phyloP scores from a whole-genome alignment of 2,888 invertebrate species.

The Melanchra persicariae region DNA sequence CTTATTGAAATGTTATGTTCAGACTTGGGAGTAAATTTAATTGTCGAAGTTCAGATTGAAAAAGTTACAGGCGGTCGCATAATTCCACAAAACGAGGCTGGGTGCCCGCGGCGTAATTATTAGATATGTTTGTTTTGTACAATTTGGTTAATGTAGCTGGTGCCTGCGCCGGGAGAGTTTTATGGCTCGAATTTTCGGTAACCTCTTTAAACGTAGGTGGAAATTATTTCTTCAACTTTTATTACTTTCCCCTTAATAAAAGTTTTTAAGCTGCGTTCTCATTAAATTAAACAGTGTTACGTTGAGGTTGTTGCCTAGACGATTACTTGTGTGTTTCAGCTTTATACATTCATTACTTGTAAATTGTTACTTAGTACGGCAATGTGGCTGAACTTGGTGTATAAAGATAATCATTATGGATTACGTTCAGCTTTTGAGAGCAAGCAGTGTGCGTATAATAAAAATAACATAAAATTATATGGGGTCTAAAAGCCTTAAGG shows the following conservation, averaged over 20 bases:
- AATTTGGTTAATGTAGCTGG: conserved; percentile 86
- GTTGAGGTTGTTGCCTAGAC: conserved; percentile 50
- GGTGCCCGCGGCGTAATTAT: conserved; percentile 82
- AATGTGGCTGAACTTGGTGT: conserved; percentile 47
- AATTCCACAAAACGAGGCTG: conserved; percentile 83
- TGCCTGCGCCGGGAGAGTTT: conserved; percentile 74
- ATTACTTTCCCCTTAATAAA: conserved; percentile 73
- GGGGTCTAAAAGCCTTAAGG: conserved; percentile 28
- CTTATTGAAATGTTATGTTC: conserved; percentile 87
- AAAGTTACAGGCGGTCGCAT: conserved; percentile 87
- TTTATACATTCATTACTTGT: conserved; percentile 63
- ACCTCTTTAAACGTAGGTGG: conserved; percentile 78
- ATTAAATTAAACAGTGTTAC: conserved; percentile 64
- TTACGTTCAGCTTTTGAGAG: conserved; percentile 46
- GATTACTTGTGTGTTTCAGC: conserved; percentile 55
- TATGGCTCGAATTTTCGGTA: conserved; percentile 79
- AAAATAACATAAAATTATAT: conserved; percentile 54
- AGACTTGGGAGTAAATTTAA: conserved; percentile 87
- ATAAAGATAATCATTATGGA: conserved; percentile 61
- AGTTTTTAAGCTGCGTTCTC: conserved; percentile 66
- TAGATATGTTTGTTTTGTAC: conserved; percentile 87
- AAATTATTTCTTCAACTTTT: conserved; percentile 81
- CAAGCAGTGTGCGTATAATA: conserved; percentile 38
- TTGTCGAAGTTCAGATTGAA: conserved; percentile 90
- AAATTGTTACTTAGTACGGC: conserved; percentile 50